Evolutionary conservation across 2,797 vertebrate species (phyloP).

Genomic region (Furcifer pardalis): DNA sequence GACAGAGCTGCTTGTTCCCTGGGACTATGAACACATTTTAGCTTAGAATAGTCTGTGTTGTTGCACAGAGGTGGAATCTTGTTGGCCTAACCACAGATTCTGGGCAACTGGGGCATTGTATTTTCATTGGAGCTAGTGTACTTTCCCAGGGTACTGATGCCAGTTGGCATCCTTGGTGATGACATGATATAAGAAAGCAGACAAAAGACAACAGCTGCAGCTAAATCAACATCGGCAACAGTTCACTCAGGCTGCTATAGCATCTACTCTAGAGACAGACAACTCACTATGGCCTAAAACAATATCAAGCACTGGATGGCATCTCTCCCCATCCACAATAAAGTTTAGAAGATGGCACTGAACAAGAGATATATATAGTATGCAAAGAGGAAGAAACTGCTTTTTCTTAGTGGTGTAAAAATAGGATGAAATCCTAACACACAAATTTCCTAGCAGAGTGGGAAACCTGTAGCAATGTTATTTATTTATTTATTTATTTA

Average conservation of each 20-base stretch:
- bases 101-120: constrained; percentile 3
- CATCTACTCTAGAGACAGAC: not conserved
- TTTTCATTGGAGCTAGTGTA: constrained; percentile 7
- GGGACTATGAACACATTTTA: not conserved
- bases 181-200: constrained; percentile 21
- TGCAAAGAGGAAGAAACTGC: not conserved
- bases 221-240: constrained; percentile 9
- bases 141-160: constrained; percentile 17
- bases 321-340: not conserved
- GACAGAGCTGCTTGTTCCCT: not conserved
- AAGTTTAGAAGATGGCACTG: not conserved
- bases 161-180: constrained; percentile 22
- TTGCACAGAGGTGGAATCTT: not conserved
- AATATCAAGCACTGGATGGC: not conserved
- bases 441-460: too few species aligned
- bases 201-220: constrained; percentile 45
- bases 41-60: not conserved
- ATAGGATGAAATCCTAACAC: not conserved
- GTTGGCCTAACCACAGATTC: constrained; percentile 11
- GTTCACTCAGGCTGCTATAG: not conserved
- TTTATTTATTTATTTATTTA: too few species aligned
- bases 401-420: not conserved
- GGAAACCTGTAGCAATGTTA: too few species aligned
- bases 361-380: not conserved
- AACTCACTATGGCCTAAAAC: not conserved